These are phyloP conservation scores for Nymphicus hollandicus DNA, from an alignment of 2,113 vertebrate genomes.

Conservation along the genomic window DNA sequence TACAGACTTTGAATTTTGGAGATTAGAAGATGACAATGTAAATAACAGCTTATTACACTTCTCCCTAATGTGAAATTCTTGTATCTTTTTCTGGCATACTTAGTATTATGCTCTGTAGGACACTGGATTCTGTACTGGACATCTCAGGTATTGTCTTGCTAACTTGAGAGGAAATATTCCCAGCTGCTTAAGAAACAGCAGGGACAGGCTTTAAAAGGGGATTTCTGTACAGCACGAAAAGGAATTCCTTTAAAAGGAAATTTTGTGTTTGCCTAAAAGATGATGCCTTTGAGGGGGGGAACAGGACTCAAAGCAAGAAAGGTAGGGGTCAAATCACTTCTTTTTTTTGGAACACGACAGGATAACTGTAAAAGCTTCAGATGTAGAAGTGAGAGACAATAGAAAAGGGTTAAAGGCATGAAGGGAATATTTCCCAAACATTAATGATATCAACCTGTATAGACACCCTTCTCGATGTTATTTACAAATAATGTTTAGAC, in stretches of 20 bases:
- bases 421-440: not conserved
- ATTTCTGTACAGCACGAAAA: not conserved
- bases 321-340: not conserved
- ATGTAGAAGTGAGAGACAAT: not conserved
- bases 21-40: not conserved
- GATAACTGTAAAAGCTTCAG: not conserved
- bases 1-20: not conserved
- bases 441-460: not conserved
- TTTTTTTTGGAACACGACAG: not conserved
- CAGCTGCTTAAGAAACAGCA: not conserved
- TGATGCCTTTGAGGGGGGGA: fast-evolving
- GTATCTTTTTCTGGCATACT: not conserved
- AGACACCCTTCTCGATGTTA: not conserved
- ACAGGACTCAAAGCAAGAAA: not conserved
- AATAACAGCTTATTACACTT: not conserved
- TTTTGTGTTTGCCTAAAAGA: not conserved
- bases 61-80: not conserved
- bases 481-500: not conserved
- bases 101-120: not conserved
- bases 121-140: not conserved
- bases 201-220: not conserved
- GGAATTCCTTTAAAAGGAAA: not conserved
- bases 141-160: not conserved
- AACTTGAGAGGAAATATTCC: not conserved
- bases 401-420: not conserved